These are phyloP conservation scores for rat (Rattus norvegicus) DNA, from an alignment of 2,113 vertebrate species.

Conservation along the genomic window DNA sequence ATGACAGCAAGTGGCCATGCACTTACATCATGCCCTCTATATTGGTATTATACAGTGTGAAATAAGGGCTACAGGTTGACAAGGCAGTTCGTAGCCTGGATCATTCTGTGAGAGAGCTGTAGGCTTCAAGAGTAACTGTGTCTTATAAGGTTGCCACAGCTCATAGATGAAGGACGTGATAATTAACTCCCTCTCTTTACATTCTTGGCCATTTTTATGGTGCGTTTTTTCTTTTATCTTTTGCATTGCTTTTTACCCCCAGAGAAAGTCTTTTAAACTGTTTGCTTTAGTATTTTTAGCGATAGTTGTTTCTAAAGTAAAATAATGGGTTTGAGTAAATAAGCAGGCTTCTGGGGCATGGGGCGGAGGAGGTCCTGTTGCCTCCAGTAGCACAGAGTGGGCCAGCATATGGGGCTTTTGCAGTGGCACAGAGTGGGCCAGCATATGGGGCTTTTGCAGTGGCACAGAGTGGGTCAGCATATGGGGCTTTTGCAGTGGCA, in stretches of 20 bases:
- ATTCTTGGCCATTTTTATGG: background rate
- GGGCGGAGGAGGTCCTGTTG: background rate
- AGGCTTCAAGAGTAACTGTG: background rate
- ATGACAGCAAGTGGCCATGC: background rate
- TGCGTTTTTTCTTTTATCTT: background rate
- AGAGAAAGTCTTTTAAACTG: background rate
- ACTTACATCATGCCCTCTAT: background rate
- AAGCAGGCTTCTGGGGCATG: background rate
- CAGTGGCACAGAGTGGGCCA: too few species aligned
- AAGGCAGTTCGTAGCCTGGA: background rate
- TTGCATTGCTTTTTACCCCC: background rate
- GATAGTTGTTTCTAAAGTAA: conserved; percentile 17
- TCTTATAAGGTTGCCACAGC: background rate
- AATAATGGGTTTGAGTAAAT: background rate
- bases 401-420: too few species aligned
- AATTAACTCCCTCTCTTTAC: background rate
- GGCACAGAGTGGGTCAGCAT: accelerated
- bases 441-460: too few species aligned
- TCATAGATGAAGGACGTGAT: background rate
- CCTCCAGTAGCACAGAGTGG: too few species aligned
- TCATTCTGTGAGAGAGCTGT: background rate
- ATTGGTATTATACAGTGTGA: background rate
- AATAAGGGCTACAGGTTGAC: background rate
- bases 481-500: too few species aligned
- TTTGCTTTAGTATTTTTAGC: background rate